Evolutionary conservation across 2,797 vertebrate genomes (phyloP).

Genomic region (Pangasius mekongensis): DNA sequence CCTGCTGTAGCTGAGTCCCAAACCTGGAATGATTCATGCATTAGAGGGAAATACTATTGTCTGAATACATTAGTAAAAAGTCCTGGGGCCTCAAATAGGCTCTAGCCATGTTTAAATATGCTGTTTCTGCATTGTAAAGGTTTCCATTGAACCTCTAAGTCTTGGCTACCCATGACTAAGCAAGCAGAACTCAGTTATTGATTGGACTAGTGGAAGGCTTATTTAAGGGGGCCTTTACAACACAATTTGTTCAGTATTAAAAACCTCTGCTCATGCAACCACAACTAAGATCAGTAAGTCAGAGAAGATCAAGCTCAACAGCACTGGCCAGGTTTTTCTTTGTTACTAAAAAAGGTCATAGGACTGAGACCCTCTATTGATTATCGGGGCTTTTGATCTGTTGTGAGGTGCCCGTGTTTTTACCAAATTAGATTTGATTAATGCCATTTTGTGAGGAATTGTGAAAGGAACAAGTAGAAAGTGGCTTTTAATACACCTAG

Average conservation of each 20-base stretch:
- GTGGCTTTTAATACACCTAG: neutral
- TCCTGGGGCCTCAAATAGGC: neutral
- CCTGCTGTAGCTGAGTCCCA: neutral
- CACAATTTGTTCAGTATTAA: constrained; percentile 16
- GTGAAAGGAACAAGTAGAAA: neutral
- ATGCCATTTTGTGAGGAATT: neutral
- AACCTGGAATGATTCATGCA: neutral
- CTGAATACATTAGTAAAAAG: neutral
- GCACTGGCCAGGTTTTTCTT: neutral
- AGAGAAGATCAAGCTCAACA: neutral
- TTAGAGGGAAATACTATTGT: neutral
- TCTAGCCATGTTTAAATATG: constrained; percentile 2
- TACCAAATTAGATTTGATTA: neutral
- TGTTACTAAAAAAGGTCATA: neutral
- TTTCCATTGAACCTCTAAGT: neutral
- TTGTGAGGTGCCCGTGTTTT: neutral
- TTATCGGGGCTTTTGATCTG: neutral
- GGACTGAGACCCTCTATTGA: neutral
- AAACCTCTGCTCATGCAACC: neutral
- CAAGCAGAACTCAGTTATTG: constrained; percentile 4
- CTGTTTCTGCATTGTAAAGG: neutral
- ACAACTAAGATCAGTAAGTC: constrained; percentile 15
- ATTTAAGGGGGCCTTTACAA: constrained; percentile 6
- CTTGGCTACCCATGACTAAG: constrained; percentile 11
- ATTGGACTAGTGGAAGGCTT: constrained; percentile 23